Conservation (phyloP, 2,113 vertebrate species). For the Chunga burmeisteri region DNA sequence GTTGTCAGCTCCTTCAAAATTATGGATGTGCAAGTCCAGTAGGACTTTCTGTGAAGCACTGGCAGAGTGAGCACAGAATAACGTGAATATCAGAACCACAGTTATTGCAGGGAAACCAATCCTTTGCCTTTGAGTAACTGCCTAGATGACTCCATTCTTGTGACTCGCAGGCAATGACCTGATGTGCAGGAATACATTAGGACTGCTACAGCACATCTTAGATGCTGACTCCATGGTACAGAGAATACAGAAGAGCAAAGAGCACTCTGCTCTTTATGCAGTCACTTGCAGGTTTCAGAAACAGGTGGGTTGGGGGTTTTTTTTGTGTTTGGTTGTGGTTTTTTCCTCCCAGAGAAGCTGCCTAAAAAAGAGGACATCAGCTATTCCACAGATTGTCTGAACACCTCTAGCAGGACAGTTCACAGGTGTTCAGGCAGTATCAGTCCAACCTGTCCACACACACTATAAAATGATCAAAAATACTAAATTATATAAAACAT, state of each 20-base stretch:
- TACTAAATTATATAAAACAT: neutral
- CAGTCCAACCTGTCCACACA: neutral
- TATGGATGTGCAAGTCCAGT: neutral
- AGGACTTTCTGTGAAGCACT: neutral
- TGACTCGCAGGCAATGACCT: neutral
- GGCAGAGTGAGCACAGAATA: neutral
- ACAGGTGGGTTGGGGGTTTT: neutral
- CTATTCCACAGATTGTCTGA: neutral
- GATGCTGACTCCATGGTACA: neutral
- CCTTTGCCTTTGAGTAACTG: neutral
- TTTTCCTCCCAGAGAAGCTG: neutral
- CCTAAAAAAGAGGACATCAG: neutral
- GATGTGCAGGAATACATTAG: accelerated
- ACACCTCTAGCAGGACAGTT: neutral
- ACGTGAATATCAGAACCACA: neutral
- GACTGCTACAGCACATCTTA: neutral
- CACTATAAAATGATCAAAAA: neutral
- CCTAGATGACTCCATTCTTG: neutral
- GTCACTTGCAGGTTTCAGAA: neutral
- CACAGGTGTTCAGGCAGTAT: neutral
- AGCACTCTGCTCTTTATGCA: neutral
- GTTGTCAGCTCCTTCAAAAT: neutral
- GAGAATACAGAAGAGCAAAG: neutral
- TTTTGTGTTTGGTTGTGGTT: neutral
- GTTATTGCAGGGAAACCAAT: neutral